phyloP scores from a whole-genome alignment of 64 coral and sea anemone species.

The Cladopsammia gracilis region DNA sequence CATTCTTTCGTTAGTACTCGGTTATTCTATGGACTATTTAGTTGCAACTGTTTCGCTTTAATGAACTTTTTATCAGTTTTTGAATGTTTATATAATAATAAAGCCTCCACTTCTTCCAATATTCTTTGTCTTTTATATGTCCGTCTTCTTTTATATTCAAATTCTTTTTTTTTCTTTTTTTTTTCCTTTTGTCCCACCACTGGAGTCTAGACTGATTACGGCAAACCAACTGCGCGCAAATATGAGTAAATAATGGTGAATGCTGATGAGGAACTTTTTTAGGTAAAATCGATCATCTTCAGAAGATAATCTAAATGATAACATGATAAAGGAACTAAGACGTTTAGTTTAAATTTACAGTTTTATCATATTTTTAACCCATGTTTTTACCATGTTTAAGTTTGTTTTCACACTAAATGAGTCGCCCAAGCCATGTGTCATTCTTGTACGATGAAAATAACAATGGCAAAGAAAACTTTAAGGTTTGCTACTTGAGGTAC shows the following conservation, averaged over 20 bases:
- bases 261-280: neutral
- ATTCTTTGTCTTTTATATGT: neutral
- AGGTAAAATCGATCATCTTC: no score
- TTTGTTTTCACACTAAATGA: constrained; percentile 2
- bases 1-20: neutral
- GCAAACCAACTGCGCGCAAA: neutral
- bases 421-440: neutral
- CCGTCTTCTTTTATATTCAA: neutral
- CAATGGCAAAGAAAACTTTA: neutral
- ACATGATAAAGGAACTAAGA: no score
- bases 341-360: no score
- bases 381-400: neutral
- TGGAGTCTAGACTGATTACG: neutral
- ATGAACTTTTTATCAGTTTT: constrained; percentile 20
- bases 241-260: neutral
- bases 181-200: neutral
- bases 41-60: constrained; percentile 20
- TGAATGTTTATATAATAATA: neutral
- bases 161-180: neutral
- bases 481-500: neutral
- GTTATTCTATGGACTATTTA: neutral
- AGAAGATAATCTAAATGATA: no score
- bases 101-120: neutral
- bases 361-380: no score
- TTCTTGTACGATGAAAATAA: constrained; percentile 1